A percentile compares a stretch with the other conserved stretches of the same genome.
Conservation (phyloP, 2,113 vertebrate genomes). For the Bubalus kerabau region DNA sequence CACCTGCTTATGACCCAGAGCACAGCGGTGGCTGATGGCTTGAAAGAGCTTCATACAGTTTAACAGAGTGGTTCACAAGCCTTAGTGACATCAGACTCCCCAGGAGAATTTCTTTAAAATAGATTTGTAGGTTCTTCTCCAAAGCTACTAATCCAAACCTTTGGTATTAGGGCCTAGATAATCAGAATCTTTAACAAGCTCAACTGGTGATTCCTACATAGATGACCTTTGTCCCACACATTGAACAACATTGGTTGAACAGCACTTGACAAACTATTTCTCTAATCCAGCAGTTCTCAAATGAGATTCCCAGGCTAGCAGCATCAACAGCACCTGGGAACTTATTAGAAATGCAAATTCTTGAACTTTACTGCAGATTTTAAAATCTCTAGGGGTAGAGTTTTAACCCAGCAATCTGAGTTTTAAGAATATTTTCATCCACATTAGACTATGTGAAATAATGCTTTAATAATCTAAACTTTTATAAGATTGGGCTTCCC, state of each 20-base stretch:
- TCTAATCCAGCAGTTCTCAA: not conserved
- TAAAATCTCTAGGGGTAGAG: not conserved
- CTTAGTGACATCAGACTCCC: not conserved
- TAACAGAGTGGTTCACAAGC: not conserved
- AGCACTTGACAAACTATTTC: not conserved
- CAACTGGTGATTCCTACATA: not conserved
- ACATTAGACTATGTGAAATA: not conserved
- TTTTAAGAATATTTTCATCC: not conserved
- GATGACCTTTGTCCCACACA: too few species aligned
- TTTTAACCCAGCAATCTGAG: not conserved
- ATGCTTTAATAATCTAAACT: not conserved
- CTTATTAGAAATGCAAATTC: not conserved
- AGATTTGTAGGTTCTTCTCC: not conserved
- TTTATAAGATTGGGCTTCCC: not conserved
- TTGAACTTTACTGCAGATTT: not conserved
- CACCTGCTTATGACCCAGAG: not conserved
- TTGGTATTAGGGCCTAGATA: not conserved
- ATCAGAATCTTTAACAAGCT: not conserved
- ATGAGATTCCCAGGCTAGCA: not conserved
- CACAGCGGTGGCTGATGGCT: not conserved
- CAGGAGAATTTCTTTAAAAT: not conserved
- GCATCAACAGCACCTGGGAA: not conserved
- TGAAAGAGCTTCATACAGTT: not conserved
- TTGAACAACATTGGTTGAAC: not conserved
- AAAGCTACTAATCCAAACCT: not conserved